phyloP scores from a whole-genome alignment of 2,888 invertebrate genomes.

The Cheiracanthium punctorium region DNA sequence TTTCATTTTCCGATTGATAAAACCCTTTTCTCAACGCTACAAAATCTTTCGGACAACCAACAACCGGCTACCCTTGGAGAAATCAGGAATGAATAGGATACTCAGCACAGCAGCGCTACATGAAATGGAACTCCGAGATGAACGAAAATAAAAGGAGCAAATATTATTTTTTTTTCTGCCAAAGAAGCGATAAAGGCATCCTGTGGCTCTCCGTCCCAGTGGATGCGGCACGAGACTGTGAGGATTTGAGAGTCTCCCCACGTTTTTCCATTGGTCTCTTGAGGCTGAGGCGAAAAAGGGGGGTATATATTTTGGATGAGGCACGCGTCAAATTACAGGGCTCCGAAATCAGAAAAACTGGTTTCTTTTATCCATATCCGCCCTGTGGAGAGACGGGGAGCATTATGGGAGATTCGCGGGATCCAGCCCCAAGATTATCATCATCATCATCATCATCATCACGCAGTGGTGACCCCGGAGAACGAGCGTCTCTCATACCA shows the following conservation, averaged over 20 bases:
- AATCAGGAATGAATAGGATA: no score
- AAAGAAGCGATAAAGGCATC: background rate
- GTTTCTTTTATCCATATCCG: constrained; percentile 14
- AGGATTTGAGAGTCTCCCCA: constrained; percentile 15
- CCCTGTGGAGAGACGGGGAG: background rate
- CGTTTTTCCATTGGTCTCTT: constrained; percentile 35
- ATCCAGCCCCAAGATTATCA: background rate
- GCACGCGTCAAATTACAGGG: constrained; percentile 45
- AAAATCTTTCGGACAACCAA: no score
- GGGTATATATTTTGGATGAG: background rate
- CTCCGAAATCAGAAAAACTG: constrained; percentile 14
- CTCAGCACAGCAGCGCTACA: no score
- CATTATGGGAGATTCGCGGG: background rate
- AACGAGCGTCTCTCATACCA: no score
- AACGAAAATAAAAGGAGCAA: no score
- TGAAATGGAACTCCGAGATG: no score
- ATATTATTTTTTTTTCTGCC: background rate
- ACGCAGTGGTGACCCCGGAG: background rate
- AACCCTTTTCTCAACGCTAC: no score
- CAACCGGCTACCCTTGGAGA: no score
- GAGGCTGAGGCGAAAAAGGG: background rate
- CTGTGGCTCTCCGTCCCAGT: background rate
- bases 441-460: background rate
- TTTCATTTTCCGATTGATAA: no score
- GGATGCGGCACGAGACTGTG: constrained; percentile 30